phyloP scores from a whole-genome alignment of 2,797 vertebrate species.

The Chloroceryle amazona region DNA sequence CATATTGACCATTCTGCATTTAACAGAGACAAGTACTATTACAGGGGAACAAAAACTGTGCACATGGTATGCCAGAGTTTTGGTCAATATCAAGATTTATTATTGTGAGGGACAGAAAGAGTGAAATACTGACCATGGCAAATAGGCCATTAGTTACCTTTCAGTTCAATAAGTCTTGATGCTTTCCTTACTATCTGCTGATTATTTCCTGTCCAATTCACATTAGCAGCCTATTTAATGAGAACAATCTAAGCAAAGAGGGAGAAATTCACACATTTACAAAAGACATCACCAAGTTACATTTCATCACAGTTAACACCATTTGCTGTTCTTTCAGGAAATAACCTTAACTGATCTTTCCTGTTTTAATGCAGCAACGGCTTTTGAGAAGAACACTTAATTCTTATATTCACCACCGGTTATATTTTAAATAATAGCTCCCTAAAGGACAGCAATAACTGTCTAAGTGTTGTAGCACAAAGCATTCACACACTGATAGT shows the following conservation, averaged over 20 bases:
- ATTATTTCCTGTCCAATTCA: constrained; percentile 77
- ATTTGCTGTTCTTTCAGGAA: constrained; percentile 68
- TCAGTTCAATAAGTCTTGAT: constrained; percentile 75
- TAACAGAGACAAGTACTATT: not conserved
- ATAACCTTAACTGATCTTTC: constrained; percentile 65
- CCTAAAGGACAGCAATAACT: constrained; percentile 45
- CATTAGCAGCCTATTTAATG: constrained; percentile 76
- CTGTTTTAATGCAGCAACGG: constrained; percentile 56
- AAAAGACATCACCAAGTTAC: constrained; percentile 41
- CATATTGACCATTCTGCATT: constrained; percentile 21
- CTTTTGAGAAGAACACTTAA: constrained; percentile 41
- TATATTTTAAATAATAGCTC: constrained; percentile 56
- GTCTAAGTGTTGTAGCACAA: constrained; percentile 11
- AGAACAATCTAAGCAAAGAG: constrained; percentile 64
- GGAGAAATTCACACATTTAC: constrained; percentile 54
- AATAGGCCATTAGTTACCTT: constrained; percentile 77
- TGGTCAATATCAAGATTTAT: constrained; percentile 76
- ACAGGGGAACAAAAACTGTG: not conserved
- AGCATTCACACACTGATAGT: constrained; percentile 8
- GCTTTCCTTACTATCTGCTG: constrained; percentile 74
- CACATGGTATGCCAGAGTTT: constrained; percentile 15
- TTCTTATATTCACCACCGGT: not conserved
- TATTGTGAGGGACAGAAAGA: constrained; percentile 34
- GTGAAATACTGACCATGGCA: constrained; percentile 47
- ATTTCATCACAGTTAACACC: constrained; percentile 61